phyloP scores from a whole-genome alignment of 2,113 vertebrate genomes.

The Syrrhaptes paradoxus region DNA sequence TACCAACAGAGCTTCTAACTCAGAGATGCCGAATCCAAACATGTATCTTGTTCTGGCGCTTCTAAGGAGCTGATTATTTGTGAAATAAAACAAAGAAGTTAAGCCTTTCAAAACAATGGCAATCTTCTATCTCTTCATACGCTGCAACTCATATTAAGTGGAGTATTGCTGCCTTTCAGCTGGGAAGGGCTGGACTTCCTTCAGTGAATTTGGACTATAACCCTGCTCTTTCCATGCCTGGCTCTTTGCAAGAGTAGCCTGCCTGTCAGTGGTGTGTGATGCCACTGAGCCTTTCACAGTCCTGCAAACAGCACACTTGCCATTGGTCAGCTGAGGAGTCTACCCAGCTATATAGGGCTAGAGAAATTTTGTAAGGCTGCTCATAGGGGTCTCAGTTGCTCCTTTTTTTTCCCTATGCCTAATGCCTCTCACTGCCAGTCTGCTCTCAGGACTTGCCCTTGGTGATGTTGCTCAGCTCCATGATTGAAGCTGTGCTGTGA shows the following conservation, averaged over 20 bases:
- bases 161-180: not conserved
- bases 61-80: not conserved
- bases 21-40: not conserved
- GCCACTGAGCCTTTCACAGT: not conserved
- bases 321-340: not conserved
- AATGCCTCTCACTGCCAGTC: not conserved
- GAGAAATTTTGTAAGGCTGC: not conserved
- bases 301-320: not conserved
- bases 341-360: fast-evolving
- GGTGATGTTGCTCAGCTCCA: not conserved
- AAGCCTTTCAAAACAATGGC: not conserved
- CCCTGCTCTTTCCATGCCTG: not conserved
- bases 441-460: not conserved
- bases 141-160: not conserved
- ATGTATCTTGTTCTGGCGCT: not conserved
- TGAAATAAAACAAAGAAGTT: not conserved
- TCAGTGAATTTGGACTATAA: not conserved
- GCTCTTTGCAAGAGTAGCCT: not conserved
- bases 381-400: not conserved
- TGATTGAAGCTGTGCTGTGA: not conserved
- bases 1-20: not conserved
- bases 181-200: not conserved
- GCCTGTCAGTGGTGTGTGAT: not conserved
- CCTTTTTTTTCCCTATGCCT: not conserved
- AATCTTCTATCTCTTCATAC: not conserved